Conservation (phyloP, 2,113 vertebrate species). For the Solenodon paradoxus region DNA sequence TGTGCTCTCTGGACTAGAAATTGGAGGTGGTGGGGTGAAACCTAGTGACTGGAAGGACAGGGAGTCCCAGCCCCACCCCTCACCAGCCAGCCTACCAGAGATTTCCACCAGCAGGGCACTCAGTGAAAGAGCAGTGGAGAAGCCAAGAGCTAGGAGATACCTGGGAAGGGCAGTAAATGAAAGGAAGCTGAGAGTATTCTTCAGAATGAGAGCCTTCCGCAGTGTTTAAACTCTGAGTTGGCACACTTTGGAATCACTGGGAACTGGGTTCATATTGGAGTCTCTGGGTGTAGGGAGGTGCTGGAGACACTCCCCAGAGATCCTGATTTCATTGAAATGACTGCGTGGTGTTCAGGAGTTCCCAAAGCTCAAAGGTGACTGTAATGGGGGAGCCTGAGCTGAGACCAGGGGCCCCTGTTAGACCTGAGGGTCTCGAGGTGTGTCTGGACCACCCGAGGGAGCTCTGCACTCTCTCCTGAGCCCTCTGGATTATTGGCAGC, state of each 20-base stretch:
- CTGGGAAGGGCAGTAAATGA: rapidly evolving
- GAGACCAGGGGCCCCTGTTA: background rate
- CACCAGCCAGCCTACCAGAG: background rate
- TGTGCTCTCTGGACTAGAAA: background rate
- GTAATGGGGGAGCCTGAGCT: background rate
- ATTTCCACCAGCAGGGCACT: background rate
- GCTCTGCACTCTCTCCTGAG: rapidly evolving
- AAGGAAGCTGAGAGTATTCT: background rate
- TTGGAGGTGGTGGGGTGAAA: background rate
- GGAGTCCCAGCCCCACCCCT: background rate
- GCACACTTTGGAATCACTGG: background rate
- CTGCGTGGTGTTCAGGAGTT: background rate
- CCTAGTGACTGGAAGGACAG: background rate
- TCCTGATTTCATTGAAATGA: background rate
- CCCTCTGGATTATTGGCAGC: background rate
- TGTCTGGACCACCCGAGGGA: too few species aligned
- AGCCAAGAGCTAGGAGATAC: too few species aligned
- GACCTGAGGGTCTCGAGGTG: background rate
- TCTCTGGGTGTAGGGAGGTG: background rate
- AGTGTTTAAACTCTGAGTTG: too few species aligned
- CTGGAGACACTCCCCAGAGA: background rate
- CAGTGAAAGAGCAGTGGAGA: background rate
- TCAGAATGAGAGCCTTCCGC: background rate
- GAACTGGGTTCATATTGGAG: too few species aligned
- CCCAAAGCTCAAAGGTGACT: background rate